Evolutionary conservation across 1,140 invertebrate genomes (phyloP), one percentile per base, ranked within the genome.

Genomic region (Charaxes varanes): DNA sequence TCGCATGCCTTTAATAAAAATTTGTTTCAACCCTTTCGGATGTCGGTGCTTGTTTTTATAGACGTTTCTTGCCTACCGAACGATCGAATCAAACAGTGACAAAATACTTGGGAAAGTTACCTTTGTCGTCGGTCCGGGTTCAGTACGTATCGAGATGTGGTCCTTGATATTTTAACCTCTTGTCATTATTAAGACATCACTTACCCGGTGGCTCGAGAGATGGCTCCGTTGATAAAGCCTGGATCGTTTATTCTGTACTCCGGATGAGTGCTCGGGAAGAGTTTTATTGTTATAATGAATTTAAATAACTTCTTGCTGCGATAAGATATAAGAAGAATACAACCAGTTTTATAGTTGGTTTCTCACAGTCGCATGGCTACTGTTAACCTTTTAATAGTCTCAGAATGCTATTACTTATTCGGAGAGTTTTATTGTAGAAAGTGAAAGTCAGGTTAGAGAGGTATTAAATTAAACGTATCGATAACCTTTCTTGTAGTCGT

Each of bases 181-280:
- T 62, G 70, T 77, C 71, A 77, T 73, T 79, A 79, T 81, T 73
- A 77, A 82, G 77, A 82, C 77, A 82, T 82, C 72, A 79, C 72
- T 77, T 82, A 71, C 72, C 62, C 78, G 68, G 74, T 81, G 74
- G 77, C 72, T 71, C 44, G 24, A 42, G 49, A 74, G 78, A 82
- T 82, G 56, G 51, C 46, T 54, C 52, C 49, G 31, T 43, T 52
- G 74, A 79, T 78, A 73, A 77, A 42, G 68, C 61, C 61, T 76
- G 47, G 53, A 53, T 64, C 67, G 69, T 82, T 77, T 76, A 70
- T 79, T 62, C 64, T 35, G 38, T 47, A 49, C 50, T 52, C 54
- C 49, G 59, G 31, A 60, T 63, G 57, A 66, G 60, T 61, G 57
- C 50, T 45, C 53, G 54, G 37, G 26, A 47, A 32, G 46, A 35